These are phyloP conservation scores for Ferdinandea cuprea DNA, from an alignment of 2,888 invertebrate genomes.

Conservation along the genomic window DNA sequence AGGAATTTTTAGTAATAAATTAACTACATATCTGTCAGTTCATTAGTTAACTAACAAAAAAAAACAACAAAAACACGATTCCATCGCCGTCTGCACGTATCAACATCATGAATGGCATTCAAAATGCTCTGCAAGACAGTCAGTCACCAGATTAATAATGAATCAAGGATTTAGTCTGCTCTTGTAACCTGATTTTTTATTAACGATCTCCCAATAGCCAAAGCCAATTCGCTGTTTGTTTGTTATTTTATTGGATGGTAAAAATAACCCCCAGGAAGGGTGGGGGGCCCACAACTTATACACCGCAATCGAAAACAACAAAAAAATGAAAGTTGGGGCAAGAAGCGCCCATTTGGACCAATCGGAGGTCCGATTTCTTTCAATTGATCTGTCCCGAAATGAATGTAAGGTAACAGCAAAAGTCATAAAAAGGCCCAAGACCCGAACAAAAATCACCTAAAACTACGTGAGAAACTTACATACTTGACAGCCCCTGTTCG, in stretches of 20 bases:
- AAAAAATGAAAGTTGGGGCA: conserved; percentile 69
- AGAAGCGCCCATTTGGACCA: conserved; percentile 51
- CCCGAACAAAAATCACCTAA: conserved; percentile 17
- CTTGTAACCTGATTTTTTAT: conserved; percentile 31
- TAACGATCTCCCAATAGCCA: conserved; percentile 21
- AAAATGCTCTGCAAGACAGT: conserved; percentile 55
- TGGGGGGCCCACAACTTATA: conserved; percentile 32
- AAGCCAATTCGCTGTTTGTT: conserved; percentile 40
- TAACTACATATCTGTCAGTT: conserved; percentile 42
- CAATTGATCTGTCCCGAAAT: conserved; percentile 63
- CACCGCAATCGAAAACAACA: conserved; percentile 29
- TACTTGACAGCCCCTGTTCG: conserved; percentile 16
- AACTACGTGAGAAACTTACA: conserved; percentile 59
- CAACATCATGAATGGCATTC: conserved; percentile 19
- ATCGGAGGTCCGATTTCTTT: conserved; percentile 53
- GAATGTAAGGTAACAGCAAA: conserved; percentile 22
- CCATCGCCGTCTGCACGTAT: background rate
- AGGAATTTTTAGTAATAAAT: conserved; percentile 66
- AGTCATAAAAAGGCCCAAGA: conserved; percentile 23
- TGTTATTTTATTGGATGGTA: conserved; percentile 69
- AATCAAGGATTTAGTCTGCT: conserved; percentile 46
- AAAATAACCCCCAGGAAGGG: conserved; percentile 35
- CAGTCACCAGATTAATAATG: conserved; percentile 65
- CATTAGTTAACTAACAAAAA: too few relatives aligned
- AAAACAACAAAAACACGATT: background rate